phyloP scores from a whole-genome alignment of 2,888 invertebrate species.

The Eupithecia tripunctaria region DNA sequence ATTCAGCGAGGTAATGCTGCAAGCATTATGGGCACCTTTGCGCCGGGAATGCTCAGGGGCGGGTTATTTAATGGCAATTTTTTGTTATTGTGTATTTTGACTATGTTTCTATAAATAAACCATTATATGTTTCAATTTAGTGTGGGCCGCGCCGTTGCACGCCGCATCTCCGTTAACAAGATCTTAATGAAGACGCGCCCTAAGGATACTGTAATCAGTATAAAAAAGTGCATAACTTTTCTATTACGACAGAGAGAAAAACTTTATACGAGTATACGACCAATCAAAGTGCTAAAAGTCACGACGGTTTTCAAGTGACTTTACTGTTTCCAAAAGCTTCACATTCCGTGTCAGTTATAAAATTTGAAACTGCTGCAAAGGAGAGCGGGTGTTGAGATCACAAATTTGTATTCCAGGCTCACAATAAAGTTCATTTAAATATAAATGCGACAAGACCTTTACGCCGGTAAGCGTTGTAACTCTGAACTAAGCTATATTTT shows the following conservation, averaged over 20 bases:
- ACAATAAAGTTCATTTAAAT: constrained; percentile 80
- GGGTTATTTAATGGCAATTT: too few relatives aligned
- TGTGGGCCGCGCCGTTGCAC: too few relatives aligned
- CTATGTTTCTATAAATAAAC: too few relatives aligned
- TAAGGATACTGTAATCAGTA: not conserved
- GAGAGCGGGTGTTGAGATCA: constrained; percentile 67
- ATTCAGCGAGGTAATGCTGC: too few relatives aligned
- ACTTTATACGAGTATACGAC: not conserved
- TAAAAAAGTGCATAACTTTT: not conserved
- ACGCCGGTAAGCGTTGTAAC: constrained; percentile 70
- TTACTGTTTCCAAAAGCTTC: constrained; percentile 15
- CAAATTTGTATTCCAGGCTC: constrained; percentile 79
- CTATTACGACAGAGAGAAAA: not conserved
- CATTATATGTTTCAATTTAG: too few relatives aligned
- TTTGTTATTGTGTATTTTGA: too few relatives aligned
- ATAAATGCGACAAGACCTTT: constrained; percentile 78
- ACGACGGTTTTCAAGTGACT: not conserved
- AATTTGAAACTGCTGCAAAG: constrained; percentile 61
- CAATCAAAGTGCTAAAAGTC: not conserved
- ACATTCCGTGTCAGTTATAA: constrained; percentile 45
- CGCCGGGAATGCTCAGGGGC: too few relatives aligned
- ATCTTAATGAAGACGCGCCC: too few relatives aligned
- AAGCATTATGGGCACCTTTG: too few relatives aligned
- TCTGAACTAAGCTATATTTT: constrained; percentile 70
- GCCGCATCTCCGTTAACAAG: too few relatives aligned